A percentile compares a stretch with the other conserved stretches of the same genome.
Evolutionary conservation across 1,140 invertebrate species (phyloP).

Genomic region (Drosophila saltans): DNA sequence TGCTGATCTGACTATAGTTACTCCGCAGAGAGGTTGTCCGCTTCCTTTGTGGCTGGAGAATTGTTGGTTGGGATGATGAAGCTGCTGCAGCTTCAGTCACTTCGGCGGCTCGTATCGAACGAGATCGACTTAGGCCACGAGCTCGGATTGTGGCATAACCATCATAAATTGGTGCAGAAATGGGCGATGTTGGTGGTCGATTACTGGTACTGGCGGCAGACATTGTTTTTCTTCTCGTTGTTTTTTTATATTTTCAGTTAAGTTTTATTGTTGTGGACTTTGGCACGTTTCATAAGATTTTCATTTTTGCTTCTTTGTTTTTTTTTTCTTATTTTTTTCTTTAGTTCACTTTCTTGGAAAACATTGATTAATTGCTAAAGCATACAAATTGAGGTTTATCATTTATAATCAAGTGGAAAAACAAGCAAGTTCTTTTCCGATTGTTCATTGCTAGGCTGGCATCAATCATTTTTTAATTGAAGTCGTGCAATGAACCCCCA

Average conservation of each 20-base stretch:
- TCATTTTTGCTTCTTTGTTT: constrained; percentile 26
- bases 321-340: constrained; percentile 44
- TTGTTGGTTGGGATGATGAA: constrained; percentile 17
- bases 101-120: constrained; percentile 78
- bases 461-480: constrained; percentile 77
- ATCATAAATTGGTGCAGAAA: constrained; percentile 88
- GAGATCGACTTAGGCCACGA: constrained; percentile 84
- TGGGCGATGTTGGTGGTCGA: constrained; percentile 83
- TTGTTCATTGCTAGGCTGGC: constrained; percentile 69
- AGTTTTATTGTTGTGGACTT: constrained; percentile 26
- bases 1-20: constrained; percentile 60
- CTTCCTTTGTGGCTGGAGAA: constrained; percentile 34
- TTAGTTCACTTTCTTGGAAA: constrained; percentile 42
- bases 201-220: constrained; percentile 64
- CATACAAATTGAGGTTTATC: constrained; percentile 65
- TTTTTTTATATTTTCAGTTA: constrained; percentile 16
- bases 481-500: constrained; percentile 49
- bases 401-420: constrained; percentile 55
- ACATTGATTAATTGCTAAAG: constrained; percentile 72
- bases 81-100: constrained; percentile 63
- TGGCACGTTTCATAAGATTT: constrained; percentile 25
- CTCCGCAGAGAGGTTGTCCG: constrained; percentile 70
- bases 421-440: constrained; percentile 26
- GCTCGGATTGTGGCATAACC: constrained; percentile 92
- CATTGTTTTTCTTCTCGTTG: constrained; percentile 34